Base-by-base conservation (phyloP, 1,140 invertebrate genomes). In the Drosophila teissieri region DNA sequence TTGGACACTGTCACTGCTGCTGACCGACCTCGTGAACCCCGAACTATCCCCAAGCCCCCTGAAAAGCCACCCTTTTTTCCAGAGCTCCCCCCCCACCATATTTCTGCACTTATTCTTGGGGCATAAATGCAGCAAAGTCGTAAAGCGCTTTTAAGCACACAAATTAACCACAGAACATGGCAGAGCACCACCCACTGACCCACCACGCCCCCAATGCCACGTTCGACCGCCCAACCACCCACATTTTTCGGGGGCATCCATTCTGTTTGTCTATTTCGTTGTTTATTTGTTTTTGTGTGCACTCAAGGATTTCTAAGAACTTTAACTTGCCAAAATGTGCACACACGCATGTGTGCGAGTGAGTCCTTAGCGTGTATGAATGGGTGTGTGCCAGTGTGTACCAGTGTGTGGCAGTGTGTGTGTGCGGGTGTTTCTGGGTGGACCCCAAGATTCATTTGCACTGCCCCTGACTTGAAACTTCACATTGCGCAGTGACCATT, bases 261-360 rank as follows among this genome's bases (percentile, higher is more conserved):
- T 73, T 80, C 88, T 89, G 84, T 88, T 89, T 88, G 80, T 84
- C 80, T 88, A 88, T 88, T 88, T 89, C 72, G 80, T 89, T 89
- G 84, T 89, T 89, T 89, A 89, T 89, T 89, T 89, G 84, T 89
- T 89, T 84, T 89, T 89, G 84, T 89, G 84, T 89, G 84, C 84
- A 89, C 84, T 89, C 80, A 89, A 89, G 84, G 80, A 89, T 89
- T 84, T 80, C 84, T 89, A 89, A 89, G 84, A 89, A 89, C 84
- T 89, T 89, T 89, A 90, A 90, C 80, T 90, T 89, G 69, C 72
- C 63, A 78, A 89, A 88, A 89, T 83, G 78, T 80, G 80, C 48
- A 53, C 63, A 62, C 63, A 69, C 49, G 61, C 73, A 74, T 39
- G 55, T 58, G 27, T 15, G 48, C 48, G 49, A 19, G 11, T n/a